These are phyloP conservation scores for Nemapogon koenigi DNA, from an alignment of 2,888 invertebrate genomes.

Conservation along the genomic window DNA sequence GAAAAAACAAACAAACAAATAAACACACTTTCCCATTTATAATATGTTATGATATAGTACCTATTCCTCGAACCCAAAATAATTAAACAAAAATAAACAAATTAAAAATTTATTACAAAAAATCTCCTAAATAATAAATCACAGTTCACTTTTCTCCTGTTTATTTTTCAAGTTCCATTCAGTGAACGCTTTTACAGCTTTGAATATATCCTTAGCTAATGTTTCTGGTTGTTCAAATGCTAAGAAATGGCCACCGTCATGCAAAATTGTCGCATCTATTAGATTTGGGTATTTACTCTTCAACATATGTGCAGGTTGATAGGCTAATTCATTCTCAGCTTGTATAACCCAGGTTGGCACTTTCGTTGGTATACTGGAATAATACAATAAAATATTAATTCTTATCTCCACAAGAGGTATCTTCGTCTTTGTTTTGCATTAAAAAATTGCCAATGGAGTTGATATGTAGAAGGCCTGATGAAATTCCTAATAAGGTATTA, in stretches of 20 bases:
- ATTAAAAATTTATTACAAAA: neutral
- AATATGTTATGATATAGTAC: too few relatives aligned
- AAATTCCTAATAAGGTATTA: too few relatives aligned
- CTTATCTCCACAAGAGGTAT: too few relatives aligned
- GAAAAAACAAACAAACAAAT: too few relatives aligned
- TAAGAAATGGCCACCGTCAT: conserved; percentile 84
- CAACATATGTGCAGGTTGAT: conserved; percentile 63
- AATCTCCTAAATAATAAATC: neutral
- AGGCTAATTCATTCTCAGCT: conserved; percentile 72
- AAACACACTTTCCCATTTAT: too few relatives aligned
- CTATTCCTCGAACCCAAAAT: too few relatives aligned
- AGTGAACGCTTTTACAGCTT: conserved; percentile 24
- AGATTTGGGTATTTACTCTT: conserved; percentile 67
- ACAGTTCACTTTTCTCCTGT: conserved; percentile 9
- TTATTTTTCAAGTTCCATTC: conserved; percentile 4
- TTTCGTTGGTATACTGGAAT: conserved; percentile 58
- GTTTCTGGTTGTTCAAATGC: conserved; percentile 77
- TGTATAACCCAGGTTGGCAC: conserved; percentile 75
- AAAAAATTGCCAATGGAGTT: too few relatives aligned
- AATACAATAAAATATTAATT: too few relatives aligned
- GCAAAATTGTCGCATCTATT: conserved; percentile 66
- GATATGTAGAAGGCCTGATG: too few relatives aligned
- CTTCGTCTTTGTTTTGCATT: too few relatives aligned
- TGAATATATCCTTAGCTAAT: conserved; percentile 70
- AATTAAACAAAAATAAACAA: too few relatives aligned